Base-by-base conservation (phyloP, 2,113 vertebrate species). In the Aplodontia rufa region DNA sequence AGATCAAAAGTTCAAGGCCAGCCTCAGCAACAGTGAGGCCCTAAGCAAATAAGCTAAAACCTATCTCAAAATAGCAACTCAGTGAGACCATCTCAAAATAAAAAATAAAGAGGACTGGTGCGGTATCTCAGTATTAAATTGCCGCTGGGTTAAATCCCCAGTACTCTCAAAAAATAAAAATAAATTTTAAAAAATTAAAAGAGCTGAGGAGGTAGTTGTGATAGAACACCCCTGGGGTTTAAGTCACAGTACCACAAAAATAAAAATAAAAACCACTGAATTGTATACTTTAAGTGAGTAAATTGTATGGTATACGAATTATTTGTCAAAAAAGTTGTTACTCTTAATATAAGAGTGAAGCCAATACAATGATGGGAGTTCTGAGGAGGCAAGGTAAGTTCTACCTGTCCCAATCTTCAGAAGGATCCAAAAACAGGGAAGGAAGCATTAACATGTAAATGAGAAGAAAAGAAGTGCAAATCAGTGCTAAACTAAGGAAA, bases 351-450 rank as follows among this genome's bases (percentile, higher is more conserved):
- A 49, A 16, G 19, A 79, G 26, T 78, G 40, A 81, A 84, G 69
- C n/a, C 58, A 92, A 14, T 79, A 42, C 53, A 78, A 74, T 80
- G 47, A 75, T 37, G 5, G 87, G 24, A 49, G 47, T 81, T 90
- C 80, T 81, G 28, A 90, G 53, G 53, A 90, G 6, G 66, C 80
- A 93, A n/a, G 64, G 16, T 40, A 87, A 95, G 42, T 85, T 85
- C 8, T n/a, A 88, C n/a, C 26, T 55, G 72, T 81, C 30, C 85
- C 80, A 94, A 69, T 47, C 69, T 37, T 37, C 28, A 60, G 37
- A 96, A 83, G 40, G 22, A 79, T 66, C 30, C 86, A 92, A 19
- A 83, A 55, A 35, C 58, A 60, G 24, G 58, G 47, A 45, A 6
- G 49, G 80, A 71, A 49, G 22, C 78, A 75, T 60, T 60, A 75